Conservation (phyloP, 2,113 vertebrate species). For the Tachuris rubrigastra region DNA sequence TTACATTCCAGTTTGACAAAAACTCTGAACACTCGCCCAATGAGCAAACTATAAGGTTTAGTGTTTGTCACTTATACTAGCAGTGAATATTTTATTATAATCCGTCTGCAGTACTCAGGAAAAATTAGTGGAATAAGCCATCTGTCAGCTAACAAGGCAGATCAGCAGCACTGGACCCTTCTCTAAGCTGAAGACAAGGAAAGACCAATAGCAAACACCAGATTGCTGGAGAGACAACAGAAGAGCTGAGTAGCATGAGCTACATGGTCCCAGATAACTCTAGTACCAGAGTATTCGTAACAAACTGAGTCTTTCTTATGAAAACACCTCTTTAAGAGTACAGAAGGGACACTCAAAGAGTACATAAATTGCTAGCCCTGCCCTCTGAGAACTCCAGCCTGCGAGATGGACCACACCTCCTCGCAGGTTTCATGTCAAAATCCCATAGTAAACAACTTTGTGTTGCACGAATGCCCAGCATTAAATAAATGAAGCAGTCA, state of each 20-base stretch:
- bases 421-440: background rate
- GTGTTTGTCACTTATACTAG: background rate
- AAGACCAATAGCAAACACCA: background rate
- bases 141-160: background rate
- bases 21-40: background rate
- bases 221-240: background rate
- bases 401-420: background rate
- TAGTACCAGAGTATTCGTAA: background rate
- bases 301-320: background rate
- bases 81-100: background rate
- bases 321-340: background rate
- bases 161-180: background rate
- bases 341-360: background rate
- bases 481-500: background rate
- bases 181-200: background rate
- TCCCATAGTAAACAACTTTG: background rate
- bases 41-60: background rate
- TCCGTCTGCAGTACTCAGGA: background rate
- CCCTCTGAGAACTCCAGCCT: background rate
- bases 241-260: background rate
- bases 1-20: background rate
- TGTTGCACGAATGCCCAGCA: background rate
- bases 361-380: accelerated
- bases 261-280: accelerated
- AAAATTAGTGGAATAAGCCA: background rate